These are phyloP conservation scores for Andricus curvator DNA, from an alignment of 2,888 invertebrate species.

Conservation along the genomic window DNA sequence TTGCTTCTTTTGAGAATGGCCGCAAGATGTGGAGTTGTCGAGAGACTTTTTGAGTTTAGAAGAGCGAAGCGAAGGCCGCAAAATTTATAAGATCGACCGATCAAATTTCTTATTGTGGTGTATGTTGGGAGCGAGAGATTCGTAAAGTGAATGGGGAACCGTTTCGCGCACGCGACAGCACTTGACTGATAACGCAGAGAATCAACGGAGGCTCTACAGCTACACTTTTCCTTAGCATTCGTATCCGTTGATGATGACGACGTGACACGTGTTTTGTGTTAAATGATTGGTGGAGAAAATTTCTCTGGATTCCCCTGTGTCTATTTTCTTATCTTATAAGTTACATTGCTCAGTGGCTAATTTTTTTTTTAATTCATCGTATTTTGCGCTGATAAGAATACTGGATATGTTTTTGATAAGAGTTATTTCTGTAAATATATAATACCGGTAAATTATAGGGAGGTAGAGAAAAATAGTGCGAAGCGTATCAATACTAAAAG, in stretches of 20 bases:
- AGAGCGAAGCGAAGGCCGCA: background rate
- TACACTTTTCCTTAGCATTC: slow-evolving; percentile 10
- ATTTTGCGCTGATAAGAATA: no score
- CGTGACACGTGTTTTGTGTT: slow-evolving; percentile 13
- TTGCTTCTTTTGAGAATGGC: background rate
- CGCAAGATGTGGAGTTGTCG: background rate
- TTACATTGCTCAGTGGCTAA: background rate
- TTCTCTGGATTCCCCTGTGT: background rate
- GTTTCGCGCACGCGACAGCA: slow-evolving; percentile 70
- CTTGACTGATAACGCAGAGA: slow-evolving; percentile 73
- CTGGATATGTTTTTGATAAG: no score
- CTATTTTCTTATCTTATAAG: slow-evolving; percentile 4
- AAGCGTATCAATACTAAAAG: no score
- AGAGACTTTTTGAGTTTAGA: background rate
- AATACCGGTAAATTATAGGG: no score
- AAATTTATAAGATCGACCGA: background rate
- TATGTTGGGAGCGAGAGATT: slow-evolving; percentile 37
- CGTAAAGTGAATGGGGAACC: slow-evolving; percentile 55
- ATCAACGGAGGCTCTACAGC: slow-evolving; percentile 44
- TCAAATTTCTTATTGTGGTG: background rate
- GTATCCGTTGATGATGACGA: slow-evolving; percentile 10
- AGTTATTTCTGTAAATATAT: no score
- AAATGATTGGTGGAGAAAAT: slow-evolving; percentile 8
- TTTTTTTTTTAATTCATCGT: background rate
- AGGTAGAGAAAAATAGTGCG: no score